Percentiles rank a stretch among this genome's conserved stretches.
Evolutionary conservation across 1,140 invertebrate genomes (phyloP).

Genomic region (Maniola jurtina): DNA sequence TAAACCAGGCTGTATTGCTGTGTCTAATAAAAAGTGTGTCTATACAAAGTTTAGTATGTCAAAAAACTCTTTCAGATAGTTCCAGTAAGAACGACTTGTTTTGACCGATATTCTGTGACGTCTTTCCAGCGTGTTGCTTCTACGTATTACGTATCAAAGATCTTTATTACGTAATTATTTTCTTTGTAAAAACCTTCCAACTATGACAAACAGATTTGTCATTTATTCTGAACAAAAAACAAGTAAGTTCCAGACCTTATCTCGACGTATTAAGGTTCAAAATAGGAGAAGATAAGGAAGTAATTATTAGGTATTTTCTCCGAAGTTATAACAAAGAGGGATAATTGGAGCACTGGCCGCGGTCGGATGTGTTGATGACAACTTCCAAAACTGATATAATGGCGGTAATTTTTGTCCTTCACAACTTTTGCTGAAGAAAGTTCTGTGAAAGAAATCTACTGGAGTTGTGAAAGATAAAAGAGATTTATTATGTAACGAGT

Average conservation of each 20-base stretch:
- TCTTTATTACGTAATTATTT: slow-evolving; percentile 46
- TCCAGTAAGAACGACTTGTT: no score
- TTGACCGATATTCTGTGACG: not conserved
- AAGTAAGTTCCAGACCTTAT: slow-evolving; percentile 12
- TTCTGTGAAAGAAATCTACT: slow-evolving; percentile 13
- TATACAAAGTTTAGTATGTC: no score
- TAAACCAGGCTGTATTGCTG: no score
- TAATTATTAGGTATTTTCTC: slow-evolving; percentile 23
- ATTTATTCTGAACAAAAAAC: slow-evolving; percentile 12
- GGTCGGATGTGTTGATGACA: slow-evolving; percentile 33
- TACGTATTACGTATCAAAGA: slow-evolving; percentile 40
- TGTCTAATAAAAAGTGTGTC: no score
- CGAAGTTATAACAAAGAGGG: slow-evolving; percentile 25
- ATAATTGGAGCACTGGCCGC: slow-evolving; percentile 30
- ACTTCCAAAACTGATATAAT: slow-evolving; percentile 31
- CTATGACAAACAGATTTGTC: slow-evolving; percentile 45
- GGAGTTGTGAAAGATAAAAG: not conserved
- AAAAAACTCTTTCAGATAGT: no score
- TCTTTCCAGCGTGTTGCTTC: slow-evolving; percentile 16
- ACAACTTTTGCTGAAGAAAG: slow-evolving; percentile 7
- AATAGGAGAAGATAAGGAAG: not conserved
- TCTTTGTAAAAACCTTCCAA: slow-evolving; percentile 32
- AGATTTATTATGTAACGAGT: not conserved
- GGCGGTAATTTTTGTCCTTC: slow-evolving; percentile 20
- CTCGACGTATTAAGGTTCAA: slow-evolving; percentile 1